These are phyloP conservation scores for Sebastolobus altivelis DNA, from an alignment of 2,797 vertebrate genomes.

Conservation along the genomic window DNA sequence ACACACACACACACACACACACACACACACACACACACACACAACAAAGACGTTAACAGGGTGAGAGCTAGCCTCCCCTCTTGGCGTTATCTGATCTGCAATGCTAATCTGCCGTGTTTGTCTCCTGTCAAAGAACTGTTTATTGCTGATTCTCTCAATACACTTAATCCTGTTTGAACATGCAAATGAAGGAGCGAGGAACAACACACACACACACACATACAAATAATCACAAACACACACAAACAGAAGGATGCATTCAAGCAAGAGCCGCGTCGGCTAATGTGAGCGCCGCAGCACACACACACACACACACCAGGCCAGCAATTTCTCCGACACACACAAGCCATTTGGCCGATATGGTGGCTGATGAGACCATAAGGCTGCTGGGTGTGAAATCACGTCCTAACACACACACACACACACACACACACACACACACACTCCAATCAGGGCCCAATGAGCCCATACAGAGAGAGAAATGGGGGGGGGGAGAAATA, in stretches of 20 bases:
- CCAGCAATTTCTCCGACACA: conserved; percentile 51
- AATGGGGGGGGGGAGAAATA: conserved; percentile 38
- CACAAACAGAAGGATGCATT: conserved; percentile 30
- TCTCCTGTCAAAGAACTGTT: conserved; percentile 74
- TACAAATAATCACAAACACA: conserved; percentile 19
- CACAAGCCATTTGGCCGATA: conserved; percentile 70
- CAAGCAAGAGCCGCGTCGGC: conserved; percentile 14
- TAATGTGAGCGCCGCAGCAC: not conserved
- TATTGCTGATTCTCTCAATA: conserved; percentile 75
- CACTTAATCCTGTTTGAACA: conserved; percentile 80
- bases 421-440: conserved; percentile 31
- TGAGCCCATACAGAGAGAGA: conserved; percentile 65
- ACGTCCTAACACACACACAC: conserved; percentile 28
- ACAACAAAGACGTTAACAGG: conserved; percentile 34
- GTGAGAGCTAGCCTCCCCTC: conserved; percentile 29
- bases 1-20: not conserved
- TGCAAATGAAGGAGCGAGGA: conserved; percentile 71
- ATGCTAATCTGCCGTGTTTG: conserved; percentile 70
- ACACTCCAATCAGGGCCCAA: conserved; percentile 64
- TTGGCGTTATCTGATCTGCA: conserved; percentile 62
- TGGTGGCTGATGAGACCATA: conserved; percentile 70
- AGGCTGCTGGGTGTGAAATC: conserved; percentile 78
- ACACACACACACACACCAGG: conserved; percentile 4
- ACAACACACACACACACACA: conserved; percentile 55
- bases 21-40: not conserved